These are phyloP conservation scores for Poecilia latipinna DNA, from an alignment of 2,113 vertebrate genomes.

Conservation along the genomic window DNA sequence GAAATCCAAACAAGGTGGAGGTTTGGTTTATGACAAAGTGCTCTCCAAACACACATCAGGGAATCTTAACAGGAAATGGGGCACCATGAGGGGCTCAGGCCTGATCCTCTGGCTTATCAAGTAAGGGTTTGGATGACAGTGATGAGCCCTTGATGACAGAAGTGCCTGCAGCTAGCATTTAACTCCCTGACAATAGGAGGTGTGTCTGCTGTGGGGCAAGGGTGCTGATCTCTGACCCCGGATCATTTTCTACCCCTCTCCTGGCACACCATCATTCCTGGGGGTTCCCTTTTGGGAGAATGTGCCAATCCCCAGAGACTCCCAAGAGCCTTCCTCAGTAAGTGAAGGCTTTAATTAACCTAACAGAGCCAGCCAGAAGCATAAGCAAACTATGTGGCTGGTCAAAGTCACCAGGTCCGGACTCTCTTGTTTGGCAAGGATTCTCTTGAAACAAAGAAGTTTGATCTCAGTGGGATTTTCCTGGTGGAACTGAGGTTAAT, in stretches of 20 bases:
- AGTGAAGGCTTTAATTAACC: slow-evolving; percentile 18
- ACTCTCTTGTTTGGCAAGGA: no score
- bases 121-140: slow-evolving; percentile 61
- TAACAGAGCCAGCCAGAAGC: neutral
- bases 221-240: slow-evolving; percentile 67
- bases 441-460: no score
- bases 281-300: slow-evolving; percentile 42
- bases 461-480: no score
- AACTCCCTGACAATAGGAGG: slow-evolving; percentile 57
- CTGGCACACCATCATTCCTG: slow-evolving; percentile 34
- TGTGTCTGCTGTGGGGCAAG: slow-evolving; percentile 32
- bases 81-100: slow-evolving; percentile 26
- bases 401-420: neutral
- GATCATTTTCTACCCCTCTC: slow-evolving; percentile 53
- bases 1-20: neutral
- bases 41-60: neutral
- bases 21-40: slow-evolving; percentile 4
- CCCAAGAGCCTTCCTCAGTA: neutral
- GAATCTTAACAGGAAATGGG: neutral
- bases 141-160: slow-evolving; percentile 74
- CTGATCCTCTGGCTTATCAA: slow-evolving; percentile 55
- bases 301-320: slow-evolving; percentile 35
- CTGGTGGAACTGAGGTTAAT: no score
- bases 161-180: slow-evolving; percentile 61
- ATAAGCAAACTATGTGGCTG: neutral